These are phyloP conservation scores for Enteromius paludinosus DNA, from an alignment of 2,797 vertebrate species.

Conservation along the genomic window DNA sequence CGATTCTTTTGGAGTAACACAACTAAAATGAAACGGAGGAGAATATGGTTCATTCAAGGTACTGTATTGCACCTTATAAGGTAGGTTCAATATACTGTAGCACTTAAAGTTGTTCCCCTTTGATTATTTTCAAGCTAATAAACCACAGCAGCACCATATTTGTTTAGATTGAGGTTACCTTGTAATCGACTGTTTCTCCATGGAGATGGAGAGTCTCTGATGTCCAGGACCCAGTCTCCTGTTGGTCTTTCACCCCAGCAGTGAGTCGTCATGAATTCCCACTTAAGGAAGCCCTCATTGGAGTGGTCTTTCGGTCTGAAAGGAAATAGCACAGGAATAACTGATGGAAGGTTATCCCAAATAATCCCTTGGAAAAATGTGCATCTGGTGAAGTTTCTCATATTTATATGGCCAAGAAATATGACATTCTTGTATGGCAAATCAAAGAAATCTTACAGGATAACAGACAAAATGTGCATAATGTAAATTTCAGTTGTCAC, in stretches of 20 bases:
- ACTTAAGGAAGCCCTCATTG: conserved; percentile 91
- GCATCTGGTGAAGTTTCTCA: neutral
- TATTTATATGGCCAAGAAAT: neutral
- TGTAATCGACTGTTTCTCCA: conserved; percentile 80
- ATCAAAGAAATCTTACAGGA: neutral
- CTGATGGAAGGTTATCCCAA: neutral
- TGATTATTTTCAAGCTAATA: too few relatives aligned
- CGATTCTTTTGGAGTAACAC: too few relatives aligned
- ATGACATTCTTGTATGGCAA: neutral
- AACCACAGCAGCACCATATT: neutral
- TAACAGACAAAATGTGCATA: neutral
- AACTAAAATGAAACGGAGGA: too few relatives aligned
- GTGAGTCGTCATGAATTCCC: conserved; percentile 98
- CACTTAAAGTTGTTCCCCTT: neutral
- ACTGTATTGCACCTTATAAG: neutral
- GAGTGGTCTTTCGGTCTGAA: conserved; percentile 90
- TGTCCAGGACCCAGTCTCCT: conserved; percentile 92
- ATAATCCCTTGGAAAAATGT: neutral
- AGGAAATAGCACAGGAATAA: neutral
- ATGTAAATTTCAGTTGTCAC: neutral
- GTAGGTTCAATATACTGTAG: neutral
- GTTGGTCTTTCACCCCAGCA: conserved; percentile 93
- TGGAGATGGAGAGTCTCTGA: conserved; percentile 87
- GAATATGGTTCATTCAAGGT: neutral
- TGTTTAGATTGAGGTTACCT: conserved; percentile 73